Base-by-base conservation (phyloP, 2,797 vertebrate genomes). In the Spea hammondii region DNA sequence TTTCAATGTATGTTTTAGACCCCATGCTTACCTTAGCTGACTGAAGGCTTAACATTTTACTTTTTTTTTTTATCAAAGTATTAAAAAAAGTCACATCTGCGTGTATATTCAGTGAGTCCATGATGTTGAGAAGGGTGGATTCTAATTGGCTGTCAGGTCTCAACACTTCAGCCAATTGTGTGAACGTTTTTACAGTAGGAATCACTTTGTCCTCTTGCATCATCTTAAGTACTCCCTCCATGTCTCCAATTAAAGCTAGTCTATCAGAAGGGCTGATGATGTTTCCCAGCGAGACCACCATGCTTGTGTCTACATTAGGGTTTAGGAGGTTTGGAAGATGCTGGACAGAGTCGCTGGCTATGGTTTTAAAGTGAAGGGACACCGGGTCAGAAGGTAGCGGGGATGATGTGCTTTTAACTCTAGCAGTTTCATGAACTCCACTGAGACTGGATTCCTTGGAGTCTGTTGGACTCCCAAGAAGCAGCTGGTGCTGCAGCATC, bases 41-140 rank as follows among this genome's bases (percentile, higher is more conserved):
- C n/a, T 94, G 89, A 71, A 94, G 84, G 79, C 95, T 90, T 13
- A 92, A 90, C 6, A 72, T 80, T 88, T 89, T 96, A 70, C 95
- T 95, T 17, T 89, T 89, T 83, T 91, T 94, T 80, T 91, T 93
- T 76, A 99, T 90, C 85, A 93, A 88, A 0, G 92, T 91, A 80
- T 99, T 99, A 79, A 97, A 98, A 85, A 99, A 99, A 0, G 90
- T 89, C 1, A 92, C 78, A 0, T 99, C 96, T 0, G 93, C 91
- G 85, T 94, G 93, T 69, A 98, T 83, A 1, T 84, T 80, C 75
- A 92, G 82, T 8, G 85, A 69, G 44, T 94, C 92, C 73, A 96
- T 86, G 0, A 88, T 57, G 0, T 82, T 80, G 78, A 99, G 83
- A 80, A 98, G 83, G 5, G 86, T 86, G 67, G 91, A 86, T 70